These are phyloP conservation scores for Pachliopta kotzebuea DNA, from an alignment of 2,888 invertebrate species.

Conservation along the genomic window DNA sequence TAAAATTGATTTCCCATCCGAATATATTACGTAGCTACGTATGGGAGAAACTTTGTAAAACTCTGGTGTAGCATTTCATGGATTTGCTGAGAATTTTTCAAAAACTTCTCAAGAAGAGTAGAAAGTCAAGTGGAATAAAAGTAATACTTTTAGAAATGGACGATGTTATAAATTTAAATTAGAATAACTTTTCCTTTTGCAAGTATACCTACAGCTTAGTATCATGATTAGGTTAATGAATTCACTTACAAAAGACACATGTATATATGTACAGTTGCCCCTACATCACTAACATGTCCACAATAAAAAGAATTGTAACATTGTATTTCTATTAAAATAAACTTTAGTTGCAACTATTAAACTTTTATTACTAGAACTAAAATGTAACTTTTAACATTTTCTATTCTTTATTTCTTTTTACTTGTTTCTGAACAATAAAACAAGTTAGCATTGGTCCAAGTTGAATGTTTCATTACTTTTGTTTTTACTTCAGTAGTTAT, in stretches of 20 bases:
- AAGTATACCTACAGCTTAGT: slow-evolving; percentile 11
- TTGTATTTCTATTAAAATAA: slow-evolving; percentile 15
- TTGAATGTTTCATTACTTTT: slow-evolving; percentile 27
- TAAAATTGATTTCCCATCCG: slow-evolving; percentile 32
- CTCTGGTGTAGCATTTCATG: slow-evolving; percentile 27
- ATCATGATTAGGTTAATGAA: neutral
- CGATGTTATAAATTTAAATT: slow-evolving; percentile 24
- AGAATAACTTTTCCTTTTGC: slow-evolving; percentile 7
- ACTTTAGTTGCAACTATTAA: slow-evolving; percentile 15
- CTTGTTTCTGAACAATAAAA: slow-evolving; percentile 29
- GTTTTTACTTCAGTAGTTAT: slow-evolving; percentile 19
- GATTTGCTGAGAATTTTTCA: slow-evolving; percentile 27
- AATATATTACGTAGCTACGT: slow-evolving; percentile 25
- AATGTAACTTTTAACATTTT: slow-evolving; percentile 24
- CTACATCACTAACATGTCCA: neutral
- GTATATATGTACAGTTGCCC: neutral
- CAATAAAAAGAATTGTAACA: neutral
- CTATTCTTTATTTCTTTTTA: slow-evolving; percentile 28
- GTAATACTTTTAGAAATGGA: slow-evolving; percentile 25
- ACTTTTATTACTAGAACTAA: slow-evolving; percentile 21
- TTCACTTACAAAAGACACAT: neutral
- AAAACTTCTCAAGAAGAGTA: slow-evolving; percentile 27
- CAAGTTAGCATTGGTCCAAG: slow-evolving; percentile 27
- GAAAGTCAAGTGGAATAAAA: slow-evolving; percentile 27
- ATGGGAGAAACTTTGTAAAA: slow-evolving; percentile 23